Evolutionary conservation across 2,113 vertebrate species (phyloP).

Genomic region (Protobothrops flavoviridis): DNA sequence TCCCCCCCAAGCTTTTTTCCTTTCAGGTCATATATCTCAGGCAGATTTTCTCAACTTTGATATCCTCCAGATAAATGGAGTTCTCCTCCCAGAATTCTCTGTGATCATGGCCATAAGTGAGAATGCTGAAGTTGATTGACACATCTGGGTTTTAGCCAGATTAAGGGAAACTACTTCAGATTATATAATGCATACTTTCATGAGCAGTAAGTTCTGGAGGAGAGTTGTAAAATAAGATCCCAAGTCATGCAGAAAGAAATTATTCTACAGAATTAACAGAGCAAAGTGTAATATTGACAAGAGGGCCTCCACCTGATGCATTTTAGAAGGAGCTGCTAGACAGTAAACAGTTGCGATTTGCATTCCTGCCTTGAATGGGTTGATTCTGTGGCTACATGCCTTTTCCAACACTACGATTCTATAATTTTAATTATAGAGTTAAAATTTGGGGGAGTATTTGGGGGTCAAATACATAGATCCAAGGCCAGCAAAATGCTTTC

Average conservation of each 20-base stretch:
- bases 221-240: background rate
- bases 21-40: background rate
- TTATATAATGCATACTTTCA: background rate
- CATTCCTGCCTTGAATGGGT: background rate
- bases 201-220: background rate
- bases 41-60: background rate
- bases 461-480: background rate
- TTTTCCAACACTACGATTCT: background rate
- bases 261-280: background rate
- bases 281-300: background rate
- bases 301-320: background rate
- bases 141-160: background rate
- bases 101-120: background rate
- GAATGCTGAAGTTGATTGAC: background rate
- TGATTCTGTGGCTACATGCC: background rate
- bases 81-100: background rate
- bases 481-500: background rate
- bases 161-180: background rate
- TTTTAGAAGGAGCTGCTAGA: background rate
- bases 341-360: background rate
- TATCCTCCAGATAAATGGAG: background rate
- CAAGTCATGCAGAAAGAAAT: background rate
- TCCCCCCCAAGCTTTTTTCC: background rate
- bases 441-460: background rate
- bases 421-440: background rate